A percentile compares a stretch with the other conserved stretches of the same genome.
These are phyloP conservation scores for Drosophila yakuba DNA, from an alignment of 1,140 invertebrate genomes.

Conservation along the genomic window DNA sequence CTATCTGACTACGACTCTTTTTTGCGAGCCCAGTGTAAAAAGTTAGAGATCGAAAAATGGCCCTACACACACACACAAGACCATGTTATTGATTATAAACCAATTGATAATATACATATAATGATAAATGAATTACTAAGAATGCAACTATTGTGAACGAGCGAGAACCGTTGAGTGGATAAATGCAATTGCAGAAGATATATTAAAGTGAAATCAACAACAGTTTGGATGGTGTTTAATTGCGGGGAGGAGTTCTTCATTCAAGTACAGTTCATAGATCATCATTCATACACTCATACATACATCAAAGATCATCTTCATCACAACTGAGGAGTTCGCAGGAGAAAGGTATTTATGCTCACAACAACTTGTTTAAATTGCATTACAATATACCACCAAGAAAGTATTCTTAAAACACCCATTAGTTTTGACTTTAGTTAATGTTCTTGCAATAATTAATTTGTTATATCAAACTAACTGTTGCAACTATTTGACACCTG, in stretches of 20 bases:
- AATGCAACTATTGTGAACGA: slow-evolving; percentile 66
- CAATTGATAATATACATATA: slow-evolving; percentile 48
- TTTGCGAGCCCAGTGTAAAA: slow-evolving; percentile 69
- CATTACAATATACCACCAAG: no score
- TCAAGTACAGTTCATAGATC: neutral
- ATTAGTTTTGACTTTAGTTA: no score
- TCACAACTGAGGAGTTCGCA: neutral
- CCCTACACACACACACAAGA: slow-evolving; percentile 18
- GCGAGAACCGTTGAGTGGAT: slow-evolving; percentile 67
- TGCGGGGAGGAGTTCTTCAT: neutral
- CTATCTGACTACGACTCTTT: slow-evolving; percentile 37
- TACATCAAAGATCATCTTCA: neutral
- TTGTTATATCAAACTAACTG: neutral
- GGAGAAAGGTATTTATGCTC: neutral
- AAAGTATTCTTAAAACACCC: no score
- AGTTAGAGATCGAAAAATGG: slow-evolving; percentile 49
- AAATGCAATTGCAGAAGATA: slow-evolving; percentile 56
- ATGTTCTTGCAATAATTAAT: neutral
- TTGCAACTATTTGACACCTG: no score
- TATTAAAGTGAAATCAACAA: slow-evolving; percentile 42
- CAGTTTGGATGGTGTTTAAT: slow-evolving; percentile 48
- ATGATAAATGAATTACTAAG: slow-evolving; percentile 36
- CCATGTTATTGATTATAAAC: slow-evolving; percentile 51
- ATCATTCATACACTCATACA: no score
- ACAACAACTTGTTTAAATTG: no score